These are phyloP conservation scores for Phrynocephalus versicolor DNA, from an alignment of 2,113 vertebrate species.

Conservation along the genomic window DNA sequence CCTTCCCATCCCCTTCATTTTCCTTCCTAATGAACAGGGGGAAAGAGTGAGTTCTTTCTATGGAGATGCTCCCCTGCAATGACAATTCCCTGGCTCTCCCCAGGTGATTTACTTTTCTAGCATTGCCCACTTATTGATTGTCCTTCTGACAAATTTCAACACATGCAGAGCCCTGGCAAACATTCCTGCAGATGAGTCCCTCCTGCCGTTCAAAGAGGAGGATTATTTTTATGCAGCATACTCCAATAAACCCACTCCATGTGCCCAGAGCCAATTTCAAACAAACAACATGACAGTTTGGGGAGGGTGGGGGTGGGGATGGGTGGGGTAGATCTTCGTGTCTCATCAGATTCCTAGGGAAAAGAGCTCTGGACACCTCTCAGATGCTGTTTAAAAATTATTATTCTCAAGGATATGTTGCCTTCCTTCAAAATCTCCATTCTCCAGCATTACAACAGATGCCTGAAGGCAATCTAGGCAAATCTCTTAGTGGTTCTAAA, in stretches of 20 bases:
- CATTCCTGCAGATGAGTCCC: constrained; percentile 77
- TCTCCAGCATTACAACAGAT: constrained; percentile 21
- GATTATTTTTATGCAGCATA: constrained; percentile 72
- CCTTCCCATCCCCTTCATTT: constrained; percentile 60
- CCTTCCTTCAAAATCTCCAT: background rate
- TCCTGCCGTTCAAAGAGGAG: constrained; percentile 71
- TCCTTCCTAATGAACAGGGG: constrained; percentile 70
- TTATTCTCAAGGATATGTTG: constrained; percentile 11
- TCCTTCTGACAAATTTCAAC: constrained; percentile 79
- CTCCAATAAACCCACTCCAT: constrained; percentile 66
- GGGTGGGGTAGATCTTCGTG: constrained; percentile 19
- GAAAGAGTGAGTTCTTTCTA: constrained; percentile 61
- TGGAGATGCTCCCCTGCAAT: constrained; percentile 71
- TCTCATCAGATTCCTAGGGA: constrained; percentile 41
- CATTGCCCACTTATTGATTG: constrained; percentile 79
- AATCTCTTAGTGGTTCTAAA: background rate
- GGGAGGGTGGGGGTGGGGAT: background rate
- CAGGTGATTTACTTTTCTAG: constrained; percentile 80
- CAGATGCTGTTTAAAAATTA: background rate
- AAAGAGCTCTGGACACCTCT: constrained; percentile 2
- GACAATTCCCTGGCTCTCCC: constrained; percentile 74
- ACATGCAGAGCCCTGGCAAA: constrained; percentile 71
- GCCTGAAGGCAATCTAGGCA: background rate
- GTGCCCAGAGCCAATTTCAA: constrained; percentile 62
- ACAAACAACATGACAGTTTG: constrained; percentile 59